These are phyloP conservation scores for Athetis lepigone DNA, from an alignment of 2,888 invertebrate species.

Conservation along the genomic window DNA sequence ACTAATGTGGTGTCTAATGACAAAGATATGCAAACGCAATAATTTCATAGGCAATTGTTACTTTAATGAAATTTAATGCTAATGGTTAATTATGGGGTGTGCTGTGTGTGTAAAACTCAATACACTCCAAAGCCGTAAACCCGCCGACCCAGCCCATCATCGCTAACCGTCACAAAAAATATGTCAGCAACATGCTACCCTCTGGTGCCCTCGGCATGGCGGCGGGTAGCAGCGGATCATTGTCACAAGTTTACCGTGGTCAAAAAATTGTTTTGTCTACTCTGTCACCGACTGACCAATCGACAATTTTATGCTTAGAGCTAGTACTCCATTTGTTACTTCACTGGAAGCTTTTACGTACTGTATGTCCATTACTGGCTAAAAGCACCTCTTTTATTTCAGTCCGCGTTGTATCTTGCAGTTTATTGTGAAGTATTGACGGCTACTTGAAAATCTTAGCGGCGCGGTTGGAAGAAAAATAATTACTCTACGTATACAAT, in stretches of 20 bases:
- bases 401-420: slow-evolving; percentile 17
- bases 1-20: background rate
- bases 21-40: background rate
- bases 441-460: slow-evolving; percentile 16
- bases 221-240: too few species aligned
- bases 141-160: too few species aligned
- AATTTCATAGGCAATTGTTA: too few species aligned
- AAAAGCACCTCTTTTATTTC: slow-evolving; percentile 58
- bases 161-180: too few species aligned
- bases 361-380: slow-evolving; percentile 58
- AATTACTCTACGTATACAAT: background rate
- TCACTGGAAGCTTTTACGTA: slow-evolving; percentile 19
- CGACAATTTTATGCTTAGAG: background rate
- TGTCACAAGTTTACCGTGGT: background rate
- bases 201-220: too few species aligned
- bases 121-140: too few species aligned
- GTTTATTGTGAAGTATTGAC: slow-evolving; percentile 22
- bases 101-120: too few species aligned
- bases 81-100: too few species aligned
- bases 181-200: too few species aligned
- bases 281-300: background rate
- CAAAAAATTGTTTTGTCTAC: background rate
- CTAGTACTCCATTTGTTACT: slow-evolving; percentile 34
- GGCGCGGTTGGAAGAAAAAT: background rate
- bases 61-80: too few species aligned